phyloP scores from a whole-genome alignment of 2,113 vertebrate genomes.

The Echinops telfairi region DNA sequence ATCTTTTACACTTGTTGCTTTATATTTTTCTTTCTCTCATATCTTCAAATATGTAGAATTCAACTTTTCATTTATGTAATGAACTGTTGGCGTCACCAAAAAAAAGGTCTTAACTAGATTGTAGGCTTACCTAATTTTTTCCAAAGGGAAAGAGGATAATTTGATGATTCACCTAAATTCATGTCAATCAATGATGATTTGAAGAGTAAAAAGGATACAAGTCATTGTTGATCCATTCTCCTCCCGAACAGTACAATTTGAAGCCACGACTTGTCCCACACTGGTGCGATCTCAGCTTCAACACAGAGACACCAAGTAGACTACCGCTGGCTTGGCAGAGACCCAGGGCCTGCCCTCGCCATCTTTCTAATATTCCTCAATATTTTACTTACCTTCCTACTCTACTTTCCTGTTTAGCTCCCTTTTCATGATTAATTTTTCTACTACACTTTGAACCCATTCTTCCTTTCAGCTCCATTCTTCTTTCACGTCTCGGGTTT shows the following conservation, averaged over 20 bases:
- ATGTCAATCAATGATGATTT: not conserved
- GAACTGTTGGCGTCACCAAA: not conserved
- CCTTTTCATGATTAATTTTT: not conserved
- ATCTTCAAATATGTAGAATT: slow-evolving; percentile 43
- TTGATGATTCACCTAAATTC: not conserved
- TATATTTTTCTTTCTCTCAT: slow-evolving; percentile 14
- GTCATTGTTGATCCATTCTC: not conserved
- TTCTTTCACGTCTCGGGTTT: not conserved
- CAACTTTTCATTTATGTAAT: slow-evolving; percentile 7
- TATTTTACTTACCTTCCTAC: not conserved
- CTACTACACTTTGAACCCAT: not conserved
- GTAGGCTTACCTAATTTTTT: not conserved
- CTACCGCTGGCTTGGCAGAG: not conserved
- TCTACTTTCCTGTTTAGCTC: not conserved
- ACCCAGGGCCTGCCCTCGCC: not conserved
- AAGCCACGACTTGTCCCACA: not conserved
- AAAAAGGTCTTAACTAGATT: not conserved
- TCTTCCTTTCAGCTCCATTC: not conserved
- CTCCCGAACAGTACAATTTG: not conserved
- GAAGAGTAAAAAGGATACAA: not conserved
- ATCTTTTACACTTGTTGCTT: not conserved
- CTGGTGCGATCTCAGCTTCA: not conserved
- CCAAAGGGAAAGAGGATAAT: not conserved
- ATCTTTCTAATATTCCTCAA: not conserved
- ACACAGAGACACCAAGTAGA: rapidly evolving